Evolutionary conservation across 2,797 vertebrate genomes (phyloP).

Genomic region (Dallia pectoralis): DNA sequence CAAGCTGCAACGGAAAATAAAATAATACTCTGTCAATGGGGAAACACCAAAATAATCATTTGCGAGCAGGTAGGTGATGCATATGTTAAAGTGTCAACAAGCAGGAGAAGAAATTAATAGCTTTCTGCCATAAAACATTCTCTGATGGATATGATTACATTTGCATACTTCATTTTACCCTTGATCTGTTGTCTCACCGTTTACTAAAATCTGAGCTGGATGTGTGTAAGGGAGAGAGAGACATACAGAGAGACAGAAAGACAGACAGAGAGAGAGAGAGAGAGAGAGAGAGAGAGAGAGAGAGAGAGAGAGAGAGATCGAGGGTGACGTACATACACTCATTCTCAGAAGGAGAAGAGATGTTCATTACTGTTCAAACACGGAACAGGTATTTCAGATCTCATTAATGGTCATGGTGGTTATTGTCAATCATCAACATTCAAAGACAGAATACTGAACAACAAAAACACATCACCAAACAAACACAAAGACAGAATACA

Average conservation of each 20-base stretch:
- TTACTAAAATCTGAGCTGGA: constrained; percentile 50
- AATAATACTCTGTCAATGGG: constrained; percentile 79
- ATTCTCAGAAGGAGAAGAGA: constrained; percentile 60
- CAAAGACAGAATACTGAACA: constrained; percentile 36
- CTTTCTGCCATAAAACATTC: constrained; percentile 79
- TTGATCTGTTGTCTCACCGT: constrained; percentile 73
- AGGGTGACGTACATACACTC: constrained; percentile 45
- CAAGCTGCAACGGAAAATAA: constrained; percentile 78
- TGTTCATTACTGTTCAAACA: constrained; percentile 70
- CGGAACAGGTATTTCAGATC: constrained; percentile 66
- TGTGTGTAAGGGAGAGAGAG: constrained; percentile 23
- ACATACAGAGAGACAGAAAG: no score
- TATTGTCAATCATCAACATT: constrained; percentile 31
- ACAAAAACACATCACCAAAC: constrained; percentile 21
- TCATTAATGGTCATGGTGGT: constrained; percentile 60
- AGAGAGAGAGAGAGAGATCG: no score
- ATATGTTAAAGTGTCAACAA: constrained; percentile 81
- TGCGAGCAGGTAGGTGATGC: constrained; percentile 75
- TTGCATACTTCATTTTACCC: constrained; percentile 81
- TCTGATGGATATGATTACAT: constrained; percentile 82
- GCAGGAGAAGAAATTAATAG: constrained; percentile 79
- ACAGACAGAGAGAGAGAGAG: no score
- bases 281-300: no score
- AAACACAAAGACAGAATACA: constrained; percentile 20
- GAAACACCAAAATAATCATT: constrained; percentile 79